phyloP scores from a whole-genome alignment of 2,113 vertebrate genomes.

The Leptocoma aspasia region DNA sequence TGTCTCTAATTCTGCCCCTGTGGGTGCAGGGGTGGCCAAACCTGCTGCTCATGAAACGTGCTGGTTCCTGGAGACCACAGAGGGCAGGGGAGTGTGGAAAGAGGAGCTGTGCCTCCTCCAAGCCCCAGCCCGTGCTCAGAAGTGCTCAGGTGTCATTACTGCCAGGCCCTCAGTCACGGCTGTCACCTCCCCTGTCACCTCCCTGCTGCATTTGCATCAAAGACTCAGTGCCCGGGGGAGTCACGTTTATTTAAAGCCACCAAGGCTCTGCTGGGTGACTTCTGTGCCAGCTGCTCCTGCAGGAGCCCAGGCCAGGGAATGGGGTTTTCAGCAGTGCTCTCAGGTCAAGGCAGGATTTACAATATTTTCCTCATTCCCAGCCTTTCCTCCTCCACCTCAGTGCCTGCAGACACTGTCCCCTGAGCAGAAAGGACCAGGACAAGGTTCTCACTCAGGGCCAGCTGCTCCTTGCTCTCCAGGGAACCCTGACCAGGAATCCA shows the following conservation, averaged over 20 bases:
- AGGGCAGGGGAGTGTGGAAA: background rate
- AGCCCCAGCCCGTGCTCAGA: background rate
- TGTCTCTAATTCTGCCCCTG: background rate
- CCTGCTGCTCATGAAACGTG: rapidly evolving
- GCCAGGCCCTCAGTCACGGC: background rate
- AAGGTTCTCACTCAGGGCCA: background rate
- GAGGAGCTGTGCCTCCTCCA: background rate
- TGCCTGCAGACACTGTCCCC: background rate
- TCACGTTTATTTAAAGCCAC: background rate
- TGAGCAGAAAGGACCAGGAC: rapidly evolving
- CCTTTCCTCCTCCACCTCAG: background rate
- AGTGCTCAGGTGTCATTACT: background rate
- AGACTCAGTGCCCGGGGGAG: background rate
- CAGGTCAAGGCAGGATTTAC: background rate
- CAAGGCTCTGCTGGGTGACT: background rate
- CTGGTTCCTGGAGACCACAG: background rate
- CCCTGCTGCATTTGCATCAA: background rate
- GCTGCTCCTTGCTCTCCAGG: background rate
- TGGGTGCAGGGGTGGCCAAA: background rate
- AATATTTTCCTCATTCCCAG: background rate
- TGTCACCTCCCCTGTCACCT: background rate
- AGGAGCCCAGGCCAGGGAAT: background rate
- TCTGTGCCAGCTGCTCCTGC: background rate
- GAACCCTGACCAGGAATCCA: background rate
- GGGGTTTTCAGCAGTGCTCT: background rate